phyloP scores from a whole-genome alignment of 2,888 invertebrate genomes.

The Lagria hirta region DNA sequence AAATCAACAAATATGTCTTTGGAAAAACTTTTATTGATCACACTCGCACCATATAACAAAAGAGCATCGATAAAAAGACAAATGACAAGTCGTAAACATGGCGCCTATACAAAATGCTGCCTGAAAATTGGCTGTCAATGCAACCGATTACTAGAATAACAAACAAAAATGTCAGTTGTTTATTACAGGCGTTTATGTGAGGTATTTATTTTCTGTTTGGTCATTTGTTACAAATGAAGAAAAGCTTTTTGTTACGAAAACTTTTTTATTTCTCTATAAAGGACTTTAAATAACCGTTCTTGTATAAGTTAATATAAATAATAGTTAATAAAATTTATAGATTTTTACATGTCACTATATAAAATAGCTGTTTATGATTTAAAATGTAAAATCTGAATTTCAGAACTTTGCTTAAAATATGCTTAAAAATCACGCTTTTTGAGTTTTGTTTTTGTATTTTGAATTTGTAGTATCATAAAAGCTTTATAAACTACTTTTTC shows the following conservation, averaged over 20 bases:
- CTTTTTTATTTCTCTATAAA: too few relatives aligned
- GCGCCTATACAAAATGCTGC: constrained; percentile 17
- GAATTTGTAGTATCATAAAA: too few relatives aligned
- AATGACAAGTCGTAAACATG: constrained; percentile 22
- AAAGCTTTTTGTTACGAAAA: constrained; percentile 15
- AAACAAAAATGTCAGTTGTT: constrained; percentile 26
- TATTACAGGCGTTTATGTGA: constrained; percentile 24
- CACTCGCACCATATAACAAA: constrained; percentile 21
- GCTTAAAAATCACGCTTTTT: too few relatives aligned
- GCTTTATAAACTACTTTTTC: too few relatives aligned
- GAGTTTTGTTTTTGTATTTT: too few relatives aligned
- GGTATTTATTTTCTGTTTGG: constrained; percentile 20
- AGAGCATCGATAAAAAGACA: constrained; percentile 22
- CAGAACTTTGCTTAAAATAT: too few relatives aligned
- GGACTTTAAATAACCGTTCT: too few relatives aligned
- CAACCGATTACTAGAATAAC: constrained; percentile 29
- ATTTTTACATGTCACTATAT: too few relatives aligned
- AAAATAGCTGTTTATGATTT: too few relatives aligned
- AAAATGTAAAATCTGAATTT: too few relatives aligned
- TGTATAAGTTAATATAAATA: too few relatives aligned
- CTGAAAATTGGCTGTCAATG: constrained; percentile 28
- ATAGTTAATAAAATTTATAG: too few relatives aligned
- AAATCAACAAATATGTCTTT: constrained; percentile 22
- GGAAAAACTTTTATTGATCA: constrained; percentile 22
- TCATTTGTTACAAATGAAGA: constrained; percentile 18